These are phyloP conservation scores for Seriola quinqueradiata DNA, from an alignment of 2,113 vertebrate genomes.

Conservation along the genomic window DNA sequence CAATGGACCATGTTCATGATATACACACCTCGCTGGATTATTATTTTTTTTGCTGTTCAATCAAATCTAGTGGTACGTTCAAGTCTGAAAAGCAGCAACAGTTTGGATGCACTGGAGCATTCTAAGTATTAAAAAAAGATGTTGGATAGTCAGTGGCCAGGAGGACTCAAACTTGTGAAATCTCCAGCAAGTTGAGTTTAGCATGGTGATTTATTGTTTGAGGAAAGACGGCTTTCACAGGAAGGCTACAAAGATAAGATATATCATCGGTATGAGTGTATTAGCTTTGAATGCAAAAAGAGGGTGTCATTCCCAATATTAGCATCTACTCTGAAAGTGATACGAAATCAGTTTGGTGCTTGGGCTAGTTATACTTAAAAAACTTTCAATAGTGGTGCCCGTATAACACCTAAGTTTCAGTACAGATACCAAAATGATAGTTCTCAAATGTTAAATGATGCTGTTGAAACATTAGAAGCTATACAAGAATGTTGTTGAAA, in stretches of 20 bases:
- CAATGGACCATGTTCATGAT: constrained; percentile 48
- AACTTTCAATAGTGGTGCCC: neutral
- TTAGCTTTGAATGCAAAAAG: neutral
- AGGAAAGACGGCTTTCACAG: neutral
- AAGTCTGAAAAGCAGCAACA: constrained; percentile 8
- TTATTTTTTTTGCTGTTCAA: neutral
- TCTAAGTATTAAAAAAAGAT: neutral
- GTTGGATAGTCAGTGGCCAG: neutral
- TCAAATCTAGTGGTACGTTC: neutral
- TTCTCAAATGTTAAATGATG: neutral
- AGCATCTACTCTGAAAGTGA: constrained; percentile 1
- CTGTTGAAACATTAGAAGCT: neutral
- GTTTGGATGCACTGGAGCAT: neutral
- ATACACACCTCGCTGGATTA: constrained; percentile 14
- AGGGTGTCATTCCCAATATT: neutral
- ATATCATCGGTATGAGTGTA: neutral
- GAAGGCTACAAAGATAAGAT: constrained; percentile 5
- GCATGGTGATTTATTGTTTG: neutral
- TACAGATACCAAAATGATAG: neutral
- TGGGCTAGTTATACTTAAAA: neutral
- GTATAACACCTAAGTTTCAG: neutral
- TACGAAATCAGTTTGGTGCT: neutral
- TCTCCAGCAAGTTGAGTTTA: neutral
- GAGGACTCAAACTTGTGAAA: neutral
- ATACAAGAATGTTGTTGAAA: neutral